Evolutionary conservation across 2,888 invertebrate genomes (phyloP), one percentile per base, ranked within the genome.

Genomic region (Acanthoscelides obtectus): DNA sequence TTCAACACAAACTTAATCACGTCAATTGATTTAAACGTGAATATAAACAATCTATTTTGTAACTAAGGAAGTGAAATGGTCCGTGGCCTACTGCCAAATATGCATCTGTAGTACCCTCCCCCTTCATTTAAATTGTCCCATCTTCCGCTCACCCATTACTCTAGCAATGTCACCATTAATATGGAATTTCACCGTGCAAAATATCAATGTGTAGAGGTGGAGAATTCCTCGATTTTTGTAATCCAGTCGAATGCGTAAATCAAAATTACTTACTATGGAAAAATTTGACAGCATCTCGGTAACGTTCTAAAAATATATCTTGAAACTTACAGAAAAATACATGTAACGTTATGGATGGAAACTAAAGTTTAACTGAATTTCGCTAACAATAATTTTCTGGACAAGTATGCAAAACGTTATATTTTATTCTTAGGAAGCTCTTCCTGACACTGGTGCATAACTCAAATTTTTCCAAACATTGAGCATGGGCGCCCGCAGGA

Each of bases 391-490:
- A n/a, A n/a, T n/a, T n/a, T n/a, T n/a, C n/a, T n/a, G n/a, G n/a
- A n/a, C n/a, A n/a, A n/a, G n/a, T n/a, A n/a, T n/a, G 25, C 25
- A 25, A 25, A 25, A 25, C 4, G 6, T 25, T 5, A 25, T 25
- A 25, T 25, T 25, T 25, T 25, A 3, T 25, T 25, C n/a, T n/a
- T n/a, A n/a, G n/a, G n/a, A n/a, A n/a, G n/a, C n/a, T 25, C 25
- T 3, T 25, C 4, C 25, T 6, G 6, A 6, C 25, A 25, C 4
- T 25, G 8, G 45, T 45, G 12, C 45, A 25, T 75, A 77, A 80
- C 79, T 77, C 78, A 73, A 79, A 77, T 77, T 79, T 79, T 73
- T 72, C 25, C n/a, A 76, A 71, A 74, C 74, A 72, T n/a, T n/a
- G n/a, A n/a, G n/a, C n/a, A n/a, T n/a, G n/a, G n/a, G n/a, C n/a